A percentile compares a stretch with the other conserved stretches of the same genome.
These are phyloP conservation scores for Polyergus mexicanus DNA, from an alignment of 1,140 invertebrate genomes.

Conservation along the genomic window DNA sequence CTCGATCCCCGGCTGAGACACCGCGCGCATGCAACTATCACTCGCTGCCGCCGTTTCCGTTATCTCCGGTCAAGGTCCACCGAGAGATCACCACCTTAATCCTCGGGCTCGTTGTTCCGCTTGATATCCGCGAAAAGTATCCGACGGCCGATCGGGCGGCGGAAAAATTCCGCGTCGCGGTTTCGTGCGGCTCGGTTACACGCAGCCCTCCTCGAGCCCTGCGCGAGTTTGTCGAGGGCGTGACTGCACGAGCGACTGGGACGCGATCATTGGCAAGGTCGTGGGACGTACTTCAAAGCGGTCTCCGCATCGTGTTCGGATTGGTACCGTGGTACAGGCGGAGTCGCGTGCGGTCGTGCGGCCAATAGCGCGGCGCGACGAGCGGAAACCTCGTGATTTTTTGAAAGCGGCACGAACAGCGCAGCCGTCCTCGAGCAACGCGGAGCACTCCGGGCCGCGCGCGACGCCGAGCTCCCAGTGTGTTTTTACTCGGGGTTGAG, in stretches of 20 bases:
- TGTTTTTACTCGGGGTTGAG: slow-evolving; percentile 86
- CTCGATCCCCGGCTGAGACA: neutral
- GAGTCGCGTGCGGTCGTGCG: slow-evolving; percentile 27
- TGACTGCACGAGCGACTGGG: slow-evolving; percentile 53
- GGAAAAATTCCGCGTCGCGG: slow-evolving; percentile 70
- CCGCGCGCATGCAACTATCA: slow-evolving; percentile 56
- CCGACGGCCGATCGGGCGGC: slow-evolving; percentile 62
- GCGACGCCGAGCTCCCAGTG: slow-evolving; percentile 83
- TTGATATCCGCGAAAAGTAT: slow-evolving; percentile 60
- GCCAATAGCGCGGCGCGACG: slow-evolving; percentile 41
- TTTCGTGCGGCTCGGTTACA: slow-evolving; percentile 40
- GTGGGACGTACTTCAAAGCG: neutral
- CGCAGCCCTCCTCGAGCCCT: slow-evolving; percentile 68
- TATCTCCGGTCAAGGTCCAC: neutral
- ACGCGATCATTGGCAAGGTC: neutral
- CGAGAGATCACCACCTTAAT: slow-evolving; percentile 55
- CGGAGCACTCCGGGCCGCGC: slow-evolving; percentile 64
- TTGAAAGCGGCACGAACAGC: slow-evolving; percentile 61
- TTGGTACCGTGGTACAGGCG: slow-evolving; percentile 49
- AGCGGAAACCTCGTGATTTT: slow-evolving; percentile 67
- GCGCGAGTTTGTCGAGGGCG: slow-evolving; percentile 63
- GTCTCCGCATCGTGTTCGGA: neutral
- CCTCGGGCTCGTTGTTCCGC: slow-evolving; percentile 20
- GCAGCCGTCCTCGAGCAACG: slow-evolving; percentile 64
- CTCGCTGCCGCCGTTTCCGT: slow-evolving; percentile 24